Evolutionary conservation across 2,113 vertebrate species (phyloP).

Genomic region (Rostratula benghalensis): DNA sequence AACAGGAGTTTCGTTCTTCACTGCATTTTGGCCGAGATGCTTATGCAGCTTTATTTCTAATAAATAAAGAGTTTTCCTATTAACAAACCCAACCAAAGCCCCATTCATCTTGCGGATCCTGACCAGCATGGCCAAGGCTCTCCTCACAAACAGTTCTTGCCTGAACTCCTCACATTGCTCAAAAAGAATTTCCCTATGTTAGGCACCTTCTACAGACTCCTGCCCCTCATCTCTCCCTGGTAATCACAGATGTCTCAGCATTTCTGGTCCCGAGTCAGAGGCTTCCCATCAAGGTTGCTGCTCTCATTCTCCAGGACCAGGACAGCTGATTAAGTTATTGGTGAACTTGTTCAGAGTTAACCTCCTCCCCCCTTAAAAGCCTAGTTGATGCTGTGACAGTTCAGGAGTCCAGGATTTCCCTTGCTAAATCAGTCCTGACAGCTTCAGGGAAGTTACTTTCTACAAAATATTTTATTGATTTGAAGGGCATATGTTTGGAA

Average conservation of each 20-base stretch:
- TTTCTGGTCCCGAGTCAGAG: background rate
- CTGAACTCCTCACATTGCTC: background rate
- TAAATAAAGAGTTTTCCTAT: background rate
- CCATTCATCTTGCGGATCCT: background rate
- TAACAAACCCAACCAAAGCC: background rate
- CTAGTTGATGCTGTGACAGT: background rate
- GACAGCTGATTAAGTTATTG: background rate
- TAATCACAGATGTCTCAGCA: background rate
- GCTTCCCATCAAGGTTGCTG: background rate
- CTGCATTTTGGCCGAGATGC: background rate
- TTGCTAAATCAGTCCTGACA: background rate
- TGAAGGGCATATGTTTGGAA: background rate
- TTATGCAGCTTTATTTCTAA: background rate
- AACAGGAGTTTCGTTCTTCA: background rate
- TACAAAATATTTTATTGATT: slow-evolving; percentile 48
- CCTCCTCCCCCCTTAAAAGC: background rate
- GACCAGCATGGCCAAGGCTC: background rate
- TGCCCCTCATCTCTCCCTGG: background rate
- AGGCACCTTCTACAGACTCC: background rate
- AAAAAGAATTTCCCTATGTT: background rate
- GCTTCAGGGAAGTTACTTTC: background rate
- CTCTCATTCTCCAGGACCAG: background rate
- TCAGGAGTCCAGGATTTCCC: background rate
- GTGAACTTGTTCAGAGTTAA: background rate
- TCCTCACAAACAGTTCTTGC: background rate